A percentile compares a stretch with the other conserved stretches of the same genome.
These are phyloP conservation scores for Nezara viridula DNA, from an alignment of 2,888 invertebrate genomes.

Conservation along the genomic window DNA sequence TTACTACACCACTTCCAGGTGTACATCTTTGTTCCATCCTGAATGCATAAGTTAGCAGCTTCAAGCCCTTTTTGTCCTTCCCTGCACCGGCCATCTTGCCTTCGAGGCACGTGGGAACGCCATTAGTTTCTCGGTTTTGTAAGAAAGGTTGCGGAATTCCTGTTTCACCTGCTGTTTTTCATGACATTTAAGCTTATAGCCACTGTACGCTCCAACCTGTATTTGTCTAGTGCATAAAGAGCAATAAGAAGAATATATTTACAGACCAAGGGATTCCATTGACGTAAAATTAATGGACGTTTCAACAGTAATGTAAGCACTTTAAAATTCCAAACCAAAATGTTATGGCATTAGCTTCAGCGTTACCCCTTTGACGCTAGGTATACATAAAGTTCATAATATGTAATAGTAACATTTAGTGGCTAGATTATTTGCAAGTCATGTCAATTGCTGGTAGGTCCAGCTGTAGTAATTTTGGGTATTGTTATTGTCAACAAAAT, in stretches of 20 bases:
- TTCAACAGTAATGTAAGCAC: too few species aligned
- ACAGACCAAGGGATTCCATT: too few species aligned
- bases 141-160: constrained; percentile 8
- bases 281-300: too few species aligned
- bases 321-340: too few species aligned
- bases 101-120: constrained; percentile 3
- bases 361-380: too few species aligned
- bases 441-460: too few species aligned
- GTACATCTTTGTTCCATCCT: constrained; percentile 29
- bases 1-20: constrained; percentile 38
- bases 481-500: too few species aligned
- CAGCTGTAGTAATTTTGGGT: too few species aligned
- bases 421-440: too few species aligned
- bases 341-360: too few species aligned
- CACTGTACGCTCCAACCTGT: neutral
- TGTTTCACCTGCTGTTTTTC: neutral
- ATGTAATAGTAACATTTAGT: too few species aligned
- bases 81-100: neutral
- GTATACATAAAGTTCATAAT: too few species aligned
- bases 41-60: constrained; percentile 45
- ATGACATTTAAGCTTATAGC: neutral
- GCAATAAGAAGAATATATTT: neutral
- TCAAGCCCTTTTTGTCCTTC: constrained; percentile 24
- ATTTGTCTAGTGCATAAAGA: neutral
- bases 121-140: constrained; percentile 20